phyloP scores from a whole-genome alignment of 2,113 vertebrate genomes.

The Scomber japonicus region DNA sequence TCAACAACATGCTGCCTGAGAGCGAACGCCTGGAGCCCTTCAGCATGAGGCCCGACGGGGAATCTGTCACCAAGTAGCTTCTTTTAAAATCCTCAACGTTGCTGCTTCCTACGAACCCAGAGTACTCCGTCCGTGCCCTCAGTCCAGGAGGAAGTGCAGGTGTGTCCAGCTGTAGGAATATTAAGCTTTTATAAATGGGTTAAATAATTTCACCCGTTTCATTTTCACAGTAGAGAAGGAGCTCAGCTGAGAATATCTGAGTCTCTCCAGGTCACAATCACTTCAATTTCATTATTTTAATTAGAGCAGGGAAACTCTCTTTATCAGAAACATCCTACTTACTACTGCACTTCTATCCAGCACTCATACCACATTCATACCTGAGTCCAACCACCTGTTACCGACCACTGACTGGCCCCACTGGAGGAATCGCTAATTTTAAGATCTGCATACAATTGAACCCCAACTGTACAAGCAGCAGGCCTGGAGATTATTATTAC shows the following conservation, averaged over 20 bases:
- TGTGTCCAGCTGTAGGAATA: conserved; percentile 35
- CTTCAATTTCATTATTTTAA: conserved; percentile 10
- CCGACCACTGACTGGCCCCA: neutral
- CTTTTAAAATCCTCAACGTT: neutral
- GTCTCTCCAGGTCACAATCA: neutral
- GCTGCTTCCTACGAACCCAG: neutral
- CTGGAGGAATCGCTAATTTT: neutral
- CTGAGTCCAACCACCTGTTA: conserved; percentile 7
- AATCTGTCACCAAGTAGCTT: conserved; percentile 77
- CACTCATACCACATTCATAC: neutral
- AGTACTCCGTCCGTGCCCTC: conserved; percentile 2
- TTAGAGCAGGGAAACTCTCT: neutral
- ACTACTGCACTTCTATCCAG: neutral
- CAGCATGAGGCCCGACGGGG: conserved; percentile 90
- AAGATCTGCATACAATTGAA: neutral
- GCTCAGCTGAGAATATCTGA: neutral
- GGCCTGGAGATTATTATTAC: neutral
- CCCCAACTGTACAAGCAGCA: neutral
- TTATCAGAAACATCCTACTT: neutral
- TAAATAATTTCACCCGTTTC: neutral
- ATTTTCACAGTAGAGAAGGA: neutral
- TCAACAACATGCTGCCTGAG: conserved; percentile 96
- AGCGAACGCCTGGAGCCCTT: conserved; percentile 95
- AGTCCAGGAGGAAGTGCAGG: conserved; percentile 10
- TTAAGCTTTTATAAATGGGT: neutral